Conservation (phyloP, 2,888 invertebrate species). For the Microdon myrmicae region DNA sequence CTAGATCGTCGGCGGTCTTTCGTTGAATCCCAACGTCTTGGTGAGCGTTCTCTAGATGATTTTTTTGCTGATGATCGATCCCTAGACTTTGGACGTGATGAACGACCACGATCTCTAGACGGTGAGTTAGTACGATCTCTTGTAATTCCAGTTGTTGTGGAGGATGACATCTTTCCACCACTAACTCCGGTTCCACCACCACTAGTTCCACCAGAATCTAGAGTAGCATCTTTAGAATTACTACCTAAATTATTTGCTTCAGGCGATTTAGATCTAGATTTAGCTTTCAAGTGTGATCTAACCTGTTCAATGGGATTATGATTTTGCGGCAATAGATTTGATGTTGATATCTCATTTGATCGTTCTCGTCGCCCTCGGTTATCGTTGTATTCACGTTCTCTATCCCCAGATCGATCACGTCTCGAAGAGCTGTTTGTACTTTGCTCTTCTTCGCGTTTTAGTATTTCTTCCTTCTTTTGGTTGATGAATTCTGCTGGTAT, state of each 20-base stretch:
- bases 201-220: conserved; percentile 31
- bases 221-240: conserved; percentile 42
- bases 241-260: conserved; percentile 58
- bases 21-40: conserved; percentile 56
- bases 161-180: conserved; percentile 20
- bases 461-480: conserved; percentile 96
- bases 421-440: conserved; percentile 50
- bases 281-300: conserved; percentile 61
- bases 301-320: conserved; percentile 57
- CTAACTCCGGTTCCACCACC: conserved; percentile 24
- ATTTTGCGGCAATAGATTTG: conserved; percentile 37
- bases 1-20: conserved; percentile 54
- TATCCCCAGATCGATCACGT: conserved; percentile 48
- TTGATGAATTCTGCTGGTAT: conserved; percentile 95
- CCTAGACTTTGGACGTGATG: conserved; percentile 60
- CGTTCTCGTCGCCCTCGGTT: conserved; percentile 53
- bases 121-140: conserved; percentile 60
- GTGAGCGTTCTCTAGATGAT: conserved; percentile 59
- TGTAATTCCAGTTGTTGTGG: conserved; percentile 34
- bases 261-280: conserved; percentile 65
- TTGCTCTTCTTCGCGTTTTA: conserved; percentile 74
- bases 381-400: conserved; percentile 60
- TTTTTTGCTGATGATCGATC: conserved; percentile 61
- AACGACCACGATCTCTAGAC: conserved; percentile 61
- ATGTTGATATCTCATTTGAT: conserved; percentile 48